A percentile compares a stretch with the other conserved stretches of the same genome.
phyloP scores from a whole-genome alignment of 2,113 vertebrate species.

The Mesocricetus auratus region DNA sequence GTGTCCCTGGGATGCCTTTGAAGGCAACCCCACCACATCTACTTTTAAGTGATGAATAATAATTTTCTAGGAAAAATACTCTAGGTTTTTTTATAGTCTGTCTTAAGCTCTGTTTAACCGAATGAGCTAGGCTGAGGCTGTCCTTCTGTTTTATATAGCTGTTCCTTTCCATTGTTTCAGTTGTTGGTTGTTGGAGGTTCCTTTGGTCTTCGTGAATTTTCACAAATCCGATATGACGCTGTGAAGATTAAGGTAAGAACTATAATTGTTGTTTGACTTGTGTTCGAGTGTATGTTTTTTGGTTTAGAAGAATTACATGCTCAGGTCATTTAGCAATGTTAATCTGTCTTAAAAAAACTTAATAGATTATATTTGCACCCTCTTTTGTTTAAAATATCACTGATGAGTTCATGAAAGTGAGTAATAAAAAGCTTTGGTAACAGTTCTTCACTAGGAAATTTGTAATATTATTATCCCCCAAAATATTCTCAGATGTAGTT shows the following conservation, averaged over 20 bases:
- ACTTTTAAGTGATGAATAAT: conserved; percentile 27
- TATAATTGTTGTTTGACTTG: neutral
- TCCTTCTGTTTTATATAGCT: conserved; percentile 3
- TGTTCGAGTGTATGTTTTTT: neutral
- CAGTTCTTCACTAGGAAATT: conserved; percentile 50
- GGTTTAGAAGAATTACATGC: neutral
- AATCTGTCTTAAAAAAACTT: conserved; percentile 22
- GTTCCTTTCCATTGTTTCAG: conserved; percentile 85
- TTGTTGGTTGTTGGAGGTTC: conserved; percentile 95
- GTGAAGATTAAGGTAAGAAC: conserved; percentile 91
- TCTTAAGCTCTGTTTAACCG: conserved; percentile 5
- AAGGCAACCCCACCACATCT: neutral
- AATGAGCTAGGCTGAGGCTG: conserved; percentile 52
- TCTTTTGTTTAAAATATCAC: conserved; percentile 14
- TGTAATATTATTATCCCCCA: neutral
- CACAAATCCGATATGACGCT: conserved; percentile 96
- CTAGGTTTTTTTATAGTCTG: neutral
- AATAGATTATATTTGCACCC: neutral
- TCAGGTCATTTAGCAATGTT: neutral
- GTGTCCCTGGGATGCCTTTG: neutral
- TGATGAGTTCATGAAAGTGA: conserved; percentile 15
- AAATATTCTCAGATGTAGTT: neutral
- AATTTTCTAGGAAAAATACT: conserved; percentile 28
- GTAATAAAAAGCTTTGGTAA: conserved; percentile 46
- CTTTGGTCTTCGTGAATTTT: conserved; percentile 95